Percentiles rank a stretch among this genome's conserved stretches.
Conservation (phyloP, 2,888 invertebrate species). For the Cremastobaeus sp. region DNA sequence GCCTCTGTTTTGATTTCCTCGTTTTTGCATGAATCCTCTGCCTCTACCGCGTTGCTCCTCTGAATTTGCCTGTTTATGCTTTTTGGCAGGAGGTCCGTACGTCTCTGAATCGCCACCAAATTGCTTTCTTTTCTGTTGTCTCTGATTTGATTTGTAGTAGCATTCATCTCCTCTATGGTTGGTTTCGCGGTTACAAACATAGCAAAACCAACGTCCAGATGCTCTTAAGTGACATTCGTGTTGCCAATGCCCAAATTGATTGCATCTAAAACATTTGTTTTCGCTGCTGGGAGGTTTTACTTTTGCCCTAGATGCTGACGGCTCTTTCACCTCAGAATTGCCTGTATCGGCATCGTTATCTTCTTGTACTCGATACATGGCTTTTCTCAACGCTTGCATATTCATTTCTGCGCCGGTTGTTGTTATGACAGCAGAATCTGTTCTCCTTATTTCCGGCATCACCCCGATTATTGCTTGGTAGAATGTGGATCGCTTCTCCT, state of each 20-base stretch:
- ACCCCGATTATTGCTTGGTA: slow-evolving; percentile 56
- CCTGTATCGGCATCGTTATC: slow-evolving; percentile 22
- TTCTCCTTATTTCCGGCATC: slow-evolving; percentile 50
- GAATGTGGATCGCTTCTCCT: too few species aligned
- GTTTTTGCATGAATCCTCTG: too few species aligned
- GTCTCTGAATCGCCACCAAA: too few species aligned
- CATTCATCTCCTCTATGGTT: slow-evolving; percentile 41
- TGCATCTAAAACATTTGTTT: slow-evolving; percentile 50
- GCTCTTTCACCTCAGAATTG: slow-evolving; percentile 14
- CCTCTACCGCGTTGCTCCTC: too few species aligned
- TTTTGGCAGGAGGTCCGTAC: too few species aligned
- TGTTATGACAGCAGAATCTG: slow-evolving; percentile 49
- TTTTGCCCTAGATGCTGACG: slow-evolving; percentile 26
- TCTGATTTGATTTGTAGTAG: too few species aligned
- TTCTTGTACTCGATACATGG: slow-evolving; percentile 38
- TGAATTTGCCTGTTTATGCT: too few species aligned
- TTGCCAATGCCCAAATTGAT: slow-evolving; percentile 35
- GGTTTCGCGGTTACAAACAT: slow-evolving; percentile 18
- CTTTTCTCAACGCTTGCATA: slow-evolving; percentile 49
- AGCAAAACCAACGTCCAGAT: slow-evolving; percentile 16
- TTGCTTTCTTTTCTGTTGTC: too few species aligned
- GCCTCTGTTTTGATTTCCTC: too few species aligned
- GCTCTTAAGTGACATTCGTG: slow-evolving; percentile 10
- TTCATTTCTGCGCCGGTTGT: slow-evolving; percentile 55
- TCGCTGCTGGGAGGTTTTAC: background rate